Evolutionary conservation across 2,113 vertebrate genomes (phyloP).

Genomic region (Indicator indicator): DNA sequence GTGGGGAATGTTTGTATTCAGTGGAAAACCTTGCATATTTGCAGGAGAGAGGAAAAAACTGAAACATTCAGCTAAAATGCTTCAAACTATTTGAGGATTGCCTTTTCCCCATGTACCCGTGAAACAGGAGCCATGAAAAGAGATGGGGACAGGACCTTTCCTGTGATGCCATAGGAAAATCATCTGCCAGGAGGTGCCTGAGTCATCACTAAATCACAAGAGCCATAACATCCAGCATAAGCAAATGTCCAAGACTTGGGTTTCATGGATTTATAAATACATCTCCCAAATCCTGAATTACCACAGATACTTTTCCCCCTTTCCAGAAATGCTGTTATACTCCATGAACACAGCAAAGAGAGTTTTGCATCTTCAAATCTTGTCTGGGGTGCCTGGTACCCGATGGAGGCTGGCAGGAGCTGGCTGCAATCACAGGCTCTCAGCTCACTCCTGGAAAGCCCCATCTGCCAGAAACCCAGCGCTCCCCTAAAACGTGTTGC

Average conservation of each 20-base stretch:
- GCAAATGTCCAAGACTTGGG: background rate
- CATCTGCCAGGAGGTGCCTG: slow-evolving; percentile 24
- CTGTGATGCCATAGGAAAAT: background rate
- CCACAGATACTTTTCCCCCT: background rate
- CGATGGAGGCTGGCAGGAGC: background rate
- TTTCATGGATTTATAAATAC: background rate
- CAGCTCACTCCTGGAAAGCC: background rate
- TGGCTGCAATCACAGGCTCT: background rate
- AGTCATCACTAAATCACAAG: slow-evolving; percentile 8
- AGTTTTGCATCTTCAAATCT: background rate
- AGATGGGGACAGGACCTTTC: background rate
- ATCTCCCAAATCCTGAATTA: background rate
- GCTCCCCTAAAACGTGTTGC: background rate
- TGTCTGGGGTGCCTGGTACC: background rate
- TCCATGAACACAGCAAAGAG: background rate
- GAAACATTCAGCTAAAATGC: background rate
- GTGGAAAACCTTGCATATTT: fast-evolving
- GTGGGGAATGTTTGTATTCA: background rate
- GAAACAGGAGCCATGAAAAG: background rate
- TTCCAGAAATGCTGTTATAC: background rate
- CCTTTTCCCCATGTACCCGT: background rate
- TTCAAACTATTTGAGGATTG: background rate
- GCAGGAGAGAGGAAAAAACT: background rate
- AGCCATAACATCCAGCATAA: background rate
- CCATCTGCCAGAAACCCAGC: background rate